These are phyloP conservation scores for Malurus cyaneus DNA, from an alignment of 2,113 vertebrate species.

Conservation along the genomic window DNA sequence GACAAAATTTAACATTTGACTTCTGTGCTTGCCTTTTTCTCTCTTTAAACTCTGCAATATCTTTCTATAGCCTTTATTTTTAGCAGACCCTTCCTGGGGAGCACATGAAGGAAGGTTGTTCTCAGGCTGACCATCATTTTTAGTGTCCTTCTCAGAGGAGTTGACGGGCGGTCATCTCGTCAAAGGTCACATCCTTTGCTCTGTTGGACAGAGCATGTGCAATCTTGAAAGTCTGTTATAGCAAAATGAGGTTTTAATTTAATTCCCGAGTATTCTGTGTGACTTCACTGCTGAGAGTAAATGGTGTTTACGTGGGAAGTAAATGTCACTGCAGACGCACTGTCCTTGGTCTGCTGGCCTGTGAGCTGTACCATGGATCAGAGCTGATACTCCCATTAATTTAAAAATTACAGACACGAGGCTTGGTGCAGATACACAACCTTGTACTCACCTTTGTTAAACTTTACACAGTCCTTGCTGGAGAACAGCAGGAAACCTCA, in stretches of 20 bases:
- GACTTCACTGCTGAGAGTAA: neutral
- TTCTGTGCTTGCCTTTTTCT: neutral
- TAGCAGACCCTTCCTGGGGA: neutral
- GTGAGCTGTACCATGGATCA: neutral
- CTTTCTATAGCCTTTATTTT: neutral
- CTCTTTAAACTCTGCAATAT: neutral
- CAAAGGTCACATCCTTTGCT: neutral
- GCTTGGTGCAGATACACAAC: neutral
- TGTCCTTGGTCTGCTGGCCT: neutral
- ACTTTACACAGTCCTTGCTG: neutral
- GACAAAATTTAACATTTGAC: neutral
- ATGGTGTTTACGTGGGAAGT: neutral
- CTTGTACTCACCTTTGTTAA: neutral
- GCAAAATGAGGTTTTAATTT: conserved; percentile 24
- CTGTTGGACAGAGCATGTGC: neutral
- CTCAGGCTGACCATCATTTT: neutral
- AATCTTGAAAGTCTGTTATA: neutral
- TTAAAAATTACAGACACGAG: neutral
- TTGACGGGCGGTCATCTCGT: neutral
- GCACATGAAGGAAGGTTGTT: neutral
- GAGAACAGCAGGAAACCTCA: neutral
- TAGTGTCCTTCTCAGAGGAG: neutral
- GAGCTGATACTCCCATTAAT: neutral
- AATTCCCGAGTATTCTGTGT: neutral
- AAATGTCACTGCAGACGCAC: neutral